Conservation (phyloP, 2,888 invertebrate genomes). For the Mythimna pallens region DNA sequence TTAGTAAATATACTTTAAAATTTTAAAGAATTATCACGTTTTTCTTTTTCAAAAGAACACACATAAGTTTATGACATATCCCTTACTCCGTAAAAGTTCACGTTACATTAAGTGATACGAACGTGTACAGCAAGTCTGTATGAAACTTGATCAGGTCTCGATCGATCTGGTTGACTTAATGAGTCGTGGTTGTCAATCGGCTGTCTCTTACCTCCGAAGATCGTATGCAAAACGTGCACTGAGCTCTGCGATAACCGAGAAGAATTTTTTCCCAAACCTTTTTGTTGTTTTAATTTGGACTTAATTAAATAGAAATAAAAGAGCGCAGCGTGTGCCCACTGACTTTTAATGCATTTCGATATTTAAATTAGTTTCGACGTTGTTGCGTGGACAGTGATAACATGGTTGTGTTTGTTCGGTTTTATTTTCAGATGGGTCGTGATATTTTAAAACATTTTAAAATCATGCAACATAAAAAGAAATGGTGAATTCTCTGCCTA, state of each 20-base stretch:
- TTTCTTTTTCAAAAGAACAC: neutral
- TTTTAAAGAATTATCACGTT: no score
- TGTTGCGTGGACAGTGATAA: constrained; percentile 40
- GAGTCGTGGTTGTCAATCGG: constrained; percentile 83
- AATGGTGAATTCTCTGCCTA: constrained; percentile 35
- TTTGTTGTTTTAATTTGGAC: constrained; percentile 62
- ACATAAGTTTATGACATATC: constrained; percentile 3
- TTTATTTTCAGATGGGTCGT: constrained; percentile 34
- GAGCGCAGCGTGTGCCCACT: constrained; percentile 55
- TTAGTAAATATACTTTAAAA: no score
- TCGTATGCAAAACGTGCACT: constrained; percentile 60
- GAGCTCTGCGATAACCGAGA: constrained; percentile 37
- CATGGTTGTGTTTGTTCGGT: constrained; percentile 19
- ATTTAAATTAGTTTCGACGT: constrained; percentile 62
- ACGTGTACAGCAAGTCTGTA: constrained; percentile 61
- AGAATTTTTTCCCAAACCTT: constrained; percentile 49
- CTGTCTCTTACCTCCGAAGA: constrained; percentile 70
- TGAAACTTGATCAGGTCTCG: constrained; percentile 61
- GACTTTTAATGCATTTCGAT: constrained; percentile 59
- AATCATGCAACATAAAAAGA: constrained; percentile 32
- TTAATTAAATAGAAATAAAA: constrained; percentile 63
- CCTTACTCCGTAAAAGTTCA: constrained; percentile 28
- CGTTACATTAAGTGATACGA: constrained; percentile 59
- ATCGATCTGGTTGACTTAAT: constrained; percentile 74
- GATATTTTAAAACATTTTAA: constrained; percentile 51